Evolutionary conservation across 2,888 invertebrate species (phyloP).

Genomic region (Mesorhabditis sp.): DNA sequence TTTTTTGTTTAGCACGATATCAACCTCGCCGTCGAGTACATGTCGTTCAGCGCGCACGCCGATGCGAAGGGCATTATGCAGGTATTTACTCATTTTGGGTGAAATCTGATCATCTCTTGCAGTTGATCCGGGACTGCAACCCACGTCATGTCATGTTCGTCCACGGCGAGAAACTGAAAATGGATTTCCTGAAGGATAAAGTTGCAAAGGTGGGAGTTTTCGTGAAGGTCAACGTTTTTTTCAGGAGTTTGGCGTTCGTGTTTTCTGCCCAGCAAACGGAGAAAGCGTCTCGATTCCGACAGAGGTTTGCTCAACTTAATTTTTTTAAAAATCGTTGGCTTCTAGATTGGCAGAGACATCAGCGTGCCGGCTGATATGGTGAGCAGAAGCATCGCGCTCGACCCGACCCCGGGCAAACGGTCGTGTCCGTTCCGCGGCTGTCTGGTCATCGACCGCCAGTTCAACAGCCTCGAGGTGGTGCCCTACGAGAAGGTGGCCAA

Average conservation of each 20-base stretch:
- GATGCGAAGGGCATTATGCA: slow-evolving; percentile 81
- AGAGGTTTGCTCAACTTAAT: slow-evolving; percentile 13
- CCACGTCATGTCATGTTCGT: slow-evolving; percentile 94
- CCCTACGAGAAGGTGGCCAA: slow-evolving; percentile 35
- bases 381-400: slow-evolving; percentile 25
- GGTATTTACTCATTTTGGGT: slow-evolving; percentile 9
- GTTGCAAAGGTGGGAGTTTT: slow-evolving; percentile 69
- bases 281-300: slow-evolving; percentile 79
- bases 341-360: slow-evolving; percentile 1
- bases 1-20: slow-evolving; percentile 58
- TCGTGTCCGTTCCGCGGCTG: slow-evolving; percentile 47
- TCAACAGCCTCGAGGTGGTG: slow-evolving; percentile 30
- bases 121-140: slow-evolving; percentile 92
- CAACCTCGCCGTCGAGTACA: slow-evolving; percentile 70
- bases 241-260: slow-evolving; percentile 50
- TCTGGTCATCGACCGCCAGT: slow-evolving; percentile 35
- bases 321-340: background rate
- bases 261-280: slow-evolving; percentile 80
- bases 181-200: slow-evolving; percentile 93
- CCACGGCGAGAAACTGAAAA: slow-evolving; percentile 95
- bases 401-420: slow-evolving; percentile 44
- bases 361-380: slow-evolving; percentile 22
- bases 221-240: slow-evolving; percentile 9
- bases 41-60: slow-evolving; percentile 99
- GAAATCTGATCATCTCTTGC: slow-evolving; percentile 58